Base-by-base conservation (phyloP, 2,113 vertebrate species). In the Kryptolebias marmoratus region DNA sequence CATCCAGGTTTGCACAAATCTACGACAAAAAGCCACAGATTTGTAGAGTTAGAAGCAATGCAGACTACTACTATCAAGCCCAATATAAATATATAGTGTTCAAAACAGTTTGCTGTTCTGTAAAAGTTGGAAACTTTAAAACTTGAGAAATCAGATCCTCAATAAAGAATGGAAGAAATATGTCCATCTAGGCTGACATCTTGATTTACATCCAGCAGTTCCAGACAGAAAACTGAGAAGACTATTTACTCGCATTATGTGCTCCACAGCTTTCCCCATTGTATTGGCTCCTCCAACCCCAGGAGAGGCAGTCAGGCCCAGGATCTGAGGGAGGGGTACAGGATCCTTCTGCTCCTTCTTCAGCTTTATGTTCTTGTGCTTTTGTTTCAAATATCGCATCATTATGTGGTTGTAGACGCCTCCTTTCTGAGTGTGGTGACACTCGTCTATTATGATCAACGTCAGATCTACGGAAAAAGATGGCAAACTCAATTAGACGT, bases 1-100 rank as follows among this genome's bases (percentile, higher is more conserved):
- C 96, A 77, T 99, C 98, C 76, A 98, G 92, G 89, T 96, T 97
- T 69, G 97, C 96, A 87, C 97, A 99, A 72, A 99, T 96, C 97
- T 99, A 81, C 11, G 12, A 84, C 75, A 30, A 72, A 76, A 28
- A 80, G 14, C 27, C 32, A 77, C 13, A 84, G 14, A 72, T 61
- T 58, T 27, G 36, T 1, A 50, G 16, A 10, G 14, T 75, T 28
- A 68, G 28, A 31, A 22, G 39, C 8, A 64, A 64, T 58, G 56
- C 45, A 47, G 39, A 1, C 1, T 44, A 68, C 69, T 52, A 71
- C 31, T 36, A 36, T 22, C 39, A 5, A 10, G 5, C 39, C 39
- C 39, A 42, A 42, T 10, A 5, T 42, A 42, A 42, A 10, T 8
- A 42, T 10, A 42, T 5, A 42, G 10, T 42, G 32, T 7, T 36